Base-by-base conservation (phyloP, 2,113 vertebrate species). In the Acinonyx jubatus region DNA sequence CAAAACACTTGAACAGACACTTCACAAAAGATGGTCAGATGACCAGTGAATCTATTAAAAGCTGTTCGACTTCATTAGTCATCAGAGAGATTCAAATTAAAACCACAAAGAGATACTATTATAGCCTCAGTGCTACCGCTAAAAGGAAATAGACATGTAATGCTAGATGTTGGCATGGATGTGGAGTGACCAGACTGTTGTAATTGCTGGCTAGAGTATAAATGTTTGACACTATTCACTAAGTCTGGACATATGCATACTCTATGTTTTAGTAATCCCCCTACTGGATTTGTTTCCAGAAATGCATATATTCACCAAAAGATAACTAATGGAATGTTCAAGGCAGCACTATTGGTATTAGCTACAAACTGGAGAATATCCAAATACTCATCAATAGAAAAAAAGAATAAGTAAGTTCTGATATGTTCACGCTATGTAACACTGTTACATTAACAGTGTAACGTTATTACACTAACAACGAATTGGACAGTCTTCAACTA, bases 371-470 rank as follows among this genome's bases (percentile, higher is more conserved):
- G 13, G 66, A 68, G 65, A n/a, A 12, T 8, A 23, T 27, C 3
- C 55, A 52, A 41, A 14, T 76, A 48, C 29, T 41, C 38, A 6
- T 74, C 18, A 65, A 4, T 18, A 89, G 55, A 52, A 84, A 84
- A 31, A 41, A 74, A 52, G 57, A 18, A 10, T 63, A 45, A 83
- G 2, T 61, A 21, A 55, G 13, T 74, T 33, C 36, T 80, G 38
- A 2, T 65, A 0, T 23, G 13, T 9, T 33, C 29, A 52, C 66
- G 38, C 33, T 2, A 1, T 6, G 13, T 33, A 4, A n/a, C 10
- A 3, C 12, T 23, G 6, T 38, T 21, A 2, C 31, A n/a, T 73
- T 48, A 29, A 23, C 31, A 61, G 0, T 73, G 29, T 18, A 3
- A 45, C 2, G 15, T 21, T 14, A 25, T 66, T 5, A 38, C 12